These are phyloP conservation scores for Pseudorectes ferrugineus DNA, from an alignment of 2,113 vertebrate species.

Conservation along the genomic window DNA sequence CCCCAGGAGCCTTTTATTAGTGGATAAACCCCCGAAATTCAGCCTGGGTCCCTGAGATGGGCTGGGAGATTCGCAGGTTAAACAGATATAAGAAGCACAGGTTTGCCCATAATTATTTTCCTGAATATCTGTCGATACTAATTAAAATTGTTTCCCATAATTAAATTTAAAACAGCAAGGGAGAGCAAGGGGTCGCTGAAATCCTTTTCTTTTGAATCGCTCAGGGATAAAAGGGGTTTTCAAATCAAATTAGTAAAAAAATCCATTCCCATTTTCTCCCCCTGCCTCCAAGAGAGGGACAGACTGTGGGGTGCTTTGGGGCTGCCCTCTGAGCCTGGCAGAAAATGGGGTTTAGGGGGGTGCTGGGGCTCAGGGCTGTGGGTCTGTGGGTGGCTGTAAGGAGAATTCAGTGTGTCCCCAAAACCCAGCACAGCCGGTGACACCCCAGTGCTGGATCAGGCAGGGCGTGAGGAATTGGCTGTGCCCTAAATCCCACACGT, in stretches of 20 bases:
- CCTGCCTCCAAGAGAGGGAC: not conserved
- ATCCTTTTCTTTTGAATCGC: not conserved
- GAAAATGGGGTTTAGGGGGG: not conserved
- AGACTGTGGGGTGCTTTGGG: not conserved
- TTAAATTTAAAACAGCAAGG: slow-evolving; percentile 6
- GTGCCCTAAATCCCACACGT: not conserved
- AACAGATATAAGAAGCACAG: not conserved
- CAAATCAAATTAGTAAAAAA: not conserved
- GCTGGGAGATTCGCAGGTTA: not conserved
- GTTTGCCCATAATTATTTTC: slow-evolving; percentile 7
- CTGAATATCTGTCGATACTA: slow-evolving; percentile 8
- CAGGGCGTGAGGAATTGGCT: not conserved
- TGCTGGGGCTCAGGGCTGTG: not conserved
- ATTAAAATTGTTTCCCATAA: slow-evolving; percentile 39
- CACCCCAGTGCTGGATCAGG: not conserved
- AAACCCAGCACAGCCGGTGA: not conserved
- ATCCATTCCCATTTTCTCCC: not conserved
- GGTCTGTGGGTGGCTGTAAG: not conserved
- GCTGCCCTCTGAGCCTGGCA: not conserved
- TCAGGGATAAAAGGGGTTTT: not conserved
- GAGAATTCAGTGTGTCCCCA: not conserved
- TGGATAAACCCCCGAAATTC: not conserved
- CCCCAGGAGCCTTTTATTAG: not conserved
- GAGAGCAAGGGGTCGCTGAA: not conserved
- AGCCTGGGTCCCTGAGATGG: not conserved